Evolutionary conservation across 2,888 invertebrate species (phyloP).

Genomic region (Dryadula phaetusa): DNA sequence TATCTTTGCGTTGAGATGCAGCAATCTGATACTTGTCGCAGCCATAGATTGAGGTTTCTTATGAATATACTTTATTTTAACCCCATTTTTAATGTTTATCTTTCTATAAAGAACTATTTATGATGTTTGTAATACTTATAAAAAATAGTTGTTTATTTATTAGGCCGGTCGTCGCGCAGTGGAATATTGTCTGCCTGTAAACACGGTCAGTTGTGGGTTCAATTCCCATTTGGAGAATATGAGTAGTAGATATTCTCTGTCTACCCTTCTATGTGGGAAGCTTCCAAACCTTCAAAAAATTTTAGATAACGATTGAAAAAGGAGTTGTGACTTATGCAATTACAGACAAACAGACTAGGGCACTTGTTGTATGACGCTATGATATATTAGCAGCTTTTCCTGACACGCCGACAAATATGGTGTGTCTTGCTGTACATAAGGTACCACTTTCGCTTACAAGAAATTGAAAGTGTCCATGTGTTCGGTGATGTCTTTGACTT

Average conservation of each 20-base stretch:
- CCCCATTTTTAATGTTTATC: not conserved
- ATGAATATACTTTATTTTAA: not conserved
- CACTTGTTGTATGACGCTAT: constrained; percentile 64
- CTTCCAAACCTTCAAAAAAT: too few species aligned
- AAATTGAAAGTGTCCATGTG: constrained; percentile 81
- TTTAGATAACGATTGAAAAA: not conserved
- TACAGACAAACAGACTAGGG: not conserved
- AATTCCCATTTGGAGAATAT: too few species aligned
- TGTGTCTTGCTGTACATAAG: constrained; percentile 64
- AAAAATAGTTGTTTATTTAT: too few species aligned
- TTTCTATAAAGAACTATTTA: too few species aligned
- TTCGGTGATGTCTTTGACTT: constrained; percentile 82
- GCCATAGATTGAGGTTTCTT: not conserved
- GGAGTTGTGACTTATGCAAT: not conserved
- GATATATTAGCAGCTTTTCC: constrained; percentile 73
- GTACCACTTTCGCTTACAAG: constrained; percentile 80
- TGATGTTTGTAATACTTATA: not conserved
- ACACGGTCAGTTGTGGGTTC: too few species aligned
- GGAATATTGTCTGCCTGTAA: too few species aligned
- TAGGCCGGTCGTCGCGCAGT: too few species aligned
- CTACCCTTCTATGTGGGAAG: too few species aligned
- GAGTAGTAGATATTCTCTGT: too few species aligned
- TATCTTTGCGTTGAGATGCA: constrained; percentile 13
- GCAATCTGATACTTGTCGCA: constrained; percentile 1
- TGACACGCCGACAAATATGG: constrained; percentile 74